Percentiles rank a stretch among this genome's conserved stretches.
phyloP scores from a whole-genome alignment of 2,888 invertebrate species.

The Meteorus colon region DNA sequence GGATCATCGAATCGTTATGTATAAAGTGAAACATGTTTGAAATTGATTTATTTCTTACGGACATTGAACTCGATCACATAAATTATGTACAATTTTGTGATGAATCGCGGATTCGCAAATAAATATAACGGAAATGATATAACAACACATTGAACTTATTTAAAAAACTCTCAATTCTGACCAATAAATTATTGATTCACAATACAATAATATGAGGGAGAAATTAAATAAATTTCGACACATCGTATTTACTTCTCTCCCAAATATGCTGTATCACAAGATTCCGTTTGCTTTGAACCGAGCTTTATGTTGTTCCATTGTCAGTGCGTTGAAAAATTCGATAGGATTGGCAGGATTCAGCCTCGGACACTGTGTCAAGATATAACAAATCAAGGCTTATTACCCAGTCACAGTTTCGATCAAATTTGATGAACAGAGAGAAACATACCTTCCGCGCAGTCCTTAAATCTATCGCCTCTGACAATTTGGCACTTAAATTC shows the following conservation, averaged over 20 bases:
- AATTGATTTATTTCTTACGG: not conserved
- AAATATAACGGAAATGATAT: not conserved
- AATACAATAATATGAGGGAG: not conserved
- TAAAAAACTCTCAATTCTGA: not conserved
- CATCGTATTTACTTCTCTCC: not conserved
- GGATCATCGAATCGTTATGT: not conserved
- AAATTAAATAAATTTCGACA: not conserved
- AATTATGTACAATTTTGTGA: not conserved
- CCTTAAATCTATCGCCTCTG: constrained; percentile 68
- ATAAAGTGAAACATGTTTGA: constrained; percentile 15
- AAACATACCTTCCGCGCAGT: constrained; percentile 54
- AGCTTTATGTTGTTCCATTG: constrained; percentile 52
- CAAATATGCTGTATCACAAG: constrained; percentile 32
- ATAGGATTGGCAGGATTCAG: constrained; percentile 59
- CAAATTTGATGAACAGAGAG: not conserved
- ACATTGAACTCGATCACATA: not conserved
- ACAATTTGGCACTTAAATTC: constrained; percentile 70
- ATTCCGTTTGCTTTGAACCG: constrained; percentile 55
- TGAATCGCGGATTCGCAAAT: not conserved
- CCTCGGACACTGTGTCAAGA: constrained; percentile 57
- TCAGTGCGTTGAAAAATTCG: constrained; percentile 53
- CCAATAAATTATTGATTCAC: not conserved
- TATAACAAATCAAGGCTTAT: not conserved
- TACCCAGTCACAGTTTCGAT: not conserved
- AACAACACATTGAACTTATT: not conserved